Percentiles rank a stretch among this genome's conserved stretches.
phyloP scores from a whole-genome alignment of 2,888 invertebrate species.

The Nomada fucata region DNA sequence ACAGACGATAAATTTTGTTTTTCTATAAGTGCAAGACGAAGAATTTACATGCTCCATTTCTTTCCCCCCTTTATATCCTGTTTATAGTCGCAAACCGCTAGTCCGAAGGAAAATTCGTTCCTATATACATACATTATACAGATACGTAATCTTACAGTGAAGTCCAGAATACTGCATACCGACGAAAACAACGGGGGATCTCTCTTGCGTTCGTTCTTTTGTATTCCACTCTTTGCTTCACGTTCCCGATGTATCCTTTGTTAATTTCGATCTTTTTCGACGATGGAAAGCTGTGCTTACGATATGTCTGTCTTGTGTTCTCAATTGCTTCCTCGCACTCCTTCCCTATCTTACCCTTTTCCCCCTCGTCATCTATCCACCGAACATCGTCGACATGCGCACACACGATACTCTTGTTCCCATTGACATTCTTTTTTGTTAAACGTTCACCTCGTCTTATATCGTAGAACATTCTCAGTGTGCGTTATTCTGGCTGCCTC shows the following conservation, averaged over 20 bases:
- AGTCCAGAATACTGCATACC: slow-evolving; percentile 71
- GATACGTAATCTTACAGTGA: slow-evolving; percentile 73
- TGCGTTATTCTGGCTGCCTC: slow-evolving; percentile 68
- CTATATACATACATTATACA: slow-evolving; percentile 77
- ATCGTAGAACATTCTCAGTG: slow-evolving; percentile 59
- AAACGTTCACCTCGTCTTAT: slow-evolving; percentile 17
- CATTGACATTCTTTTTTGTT: slow-evolving; percentile 34
- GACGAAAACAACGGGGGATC: slow-evolving; percentile 60
- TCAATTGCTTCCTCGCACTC: slow-evolving; percentile 29
- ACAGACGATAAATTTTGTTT: slow-evolving; percentile 1
- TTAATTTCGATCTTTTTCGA: slow-evolving; percentile 38
- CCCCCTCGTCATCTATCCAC: not conserved
- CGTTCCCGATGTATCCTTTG: not conserved
- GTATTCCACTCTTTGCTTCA: not conserved
- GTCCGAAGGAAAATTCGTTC: slow-evolving; percentile 70
- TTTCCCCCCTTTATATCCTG: not conserved
- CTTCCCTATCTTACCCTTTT: not conserved
- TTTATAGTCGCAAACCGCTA: slow-evolving; percentile 69
- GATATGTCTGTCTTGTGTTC: slow-evolving; percentile 71
- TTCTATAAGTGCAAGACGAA: slow-evolving; percentile 46
- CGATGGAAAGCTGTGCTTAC: slow-evolving; percentile 68
- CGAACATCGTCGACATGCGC: slow-evolving; percentile 17
- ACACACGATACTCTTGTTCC: slow-evolving; percentile 56
- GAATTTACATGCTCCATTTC: slow-evolving; percentile 2
- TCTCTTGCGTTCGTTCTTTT: slow-evolving; percentile 3